Evolutionary conservation across 2,113 vertebrate species (phyloP), one percentile per base, ranked within the genome.

Genomic region (Rhizomys pruinosus): DNA sequence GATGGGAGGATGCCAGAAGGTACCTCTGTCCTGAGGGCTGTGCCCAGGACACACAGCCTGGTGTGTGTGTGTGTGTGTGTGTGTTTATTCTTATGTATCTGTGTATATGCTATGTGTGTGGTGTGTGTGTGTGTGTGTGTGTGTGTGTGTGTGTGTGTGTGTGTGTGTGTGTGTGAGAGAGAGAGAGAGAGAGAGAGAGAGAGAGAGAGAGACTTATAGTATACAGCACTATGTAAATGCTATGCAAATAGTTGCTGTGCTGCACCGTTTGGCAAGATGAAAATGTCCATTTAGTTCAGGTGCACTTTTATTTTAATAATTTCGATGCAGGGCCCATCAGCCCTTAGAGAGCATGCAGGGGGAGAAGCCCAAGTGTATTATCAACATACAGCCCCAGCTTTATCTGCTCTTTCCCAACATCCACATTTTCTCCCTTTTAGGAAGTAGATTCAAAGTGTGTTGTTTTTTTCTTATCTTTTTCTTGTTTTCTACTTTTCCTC

Each of bases 181-280:
- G n/a, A n/a, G n/a, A n/a, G n/a, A n/a, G n/a, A n/a, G n/a, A n/a
- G n/a, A n/a, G n/a, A n/a, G n/a, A n/a, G n/a, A n/a, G n/a, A n/a
- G n/a, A n/a, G n/a, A n/a, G n/a, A n/a, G n/a, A n/a, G n/a, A n/a
- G 47, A 64, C 0, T 13, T 1, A 20, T 1, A 61, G 47, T 34
- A 64, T 47, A 27, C 25, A 23, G 37, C 10, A 52, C 63, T 55
- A 66, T 76, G 8, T 29, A 68, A 78, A 55, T 5, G 2, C 13
- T 76, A 37, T 5, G 10, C 2, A 63, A 27, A 37, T 4, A 27
- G 23, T 25, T 72, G 55, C 27, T 80, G 27, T 29, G 15, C 68
- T 63, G 2, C 13, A 37, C 17, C 20, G 29, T 37, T 29, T 23
- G 29, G 22, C 5, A 55, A 22, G 63, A 37, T 57, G 44, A 27